These are phyloP conservation scores for Zoanthus gigantus DNA, from an alignment of 92 coral and sea anemone genomes.

Conservation along the genomic window DNA sequence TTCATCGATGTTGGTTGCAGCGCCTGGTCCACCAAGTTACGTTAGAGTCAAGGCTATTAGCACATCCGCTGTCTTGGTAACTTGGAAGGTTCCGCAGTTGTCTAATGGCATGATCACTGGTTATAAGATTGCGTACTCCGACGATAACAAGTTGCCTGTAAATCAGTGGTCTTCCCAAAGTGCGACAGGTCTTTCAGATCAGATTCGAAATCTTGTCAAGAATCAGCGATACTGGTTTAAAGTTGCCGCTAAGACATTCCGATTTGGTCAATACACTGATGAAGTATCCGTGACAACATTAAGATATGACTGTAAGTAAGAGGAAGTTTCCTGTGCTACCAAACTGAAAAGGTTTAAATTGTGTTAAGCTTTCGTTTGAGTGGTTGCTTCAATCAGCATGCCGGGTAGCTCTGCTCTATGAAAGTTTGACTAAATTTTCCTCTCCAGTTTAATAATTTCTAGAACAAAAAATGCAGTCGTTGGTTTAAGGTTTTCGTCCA, in stretches of 20 bases:
- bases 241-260: conserved; percentile 87
- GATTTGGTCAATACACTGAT: conserved; percentile 76
- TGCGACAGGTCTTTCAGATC: conserved; percentile 58
- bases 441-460: conserved; percentile 7
- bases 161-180: conserved; percentile 70
- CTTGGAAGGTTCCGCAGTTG: conserved; percentile 76
- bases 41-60: conserved; percentile 71
- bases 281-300: conserved; percentile 69
- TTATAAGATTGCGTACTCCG: conserved; percentile 75
- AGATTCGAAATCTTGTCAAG: conserved; percentile 69
- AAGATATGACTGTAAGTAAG: conserved; percentile 88
- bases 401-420: conserved; percentile 32
- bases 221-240: conserved; percentile 80
- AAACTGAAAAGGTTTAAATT: conserved; percentile 12
- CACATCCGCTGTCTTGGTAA: conserved; percentile 68
- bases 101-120: conserved; percentile 85
- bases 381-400: conserved; percentile 34
- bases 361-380: conserved; percentile 26
- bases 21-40: conserved; percentile 79
- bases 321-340: not conserved
- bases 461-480: conserved; percentile 17
- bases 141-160: conserved; percentile 56
- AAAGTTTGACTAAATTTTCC: conserved; percentile 13
- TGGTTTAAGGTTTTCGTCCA: not conserved
- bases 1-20: conserved; percentile 68